phyloP scores from a whole-genome alignment of 1,140 invertebrate species.

The Eriocheir sinensis region DNA sequence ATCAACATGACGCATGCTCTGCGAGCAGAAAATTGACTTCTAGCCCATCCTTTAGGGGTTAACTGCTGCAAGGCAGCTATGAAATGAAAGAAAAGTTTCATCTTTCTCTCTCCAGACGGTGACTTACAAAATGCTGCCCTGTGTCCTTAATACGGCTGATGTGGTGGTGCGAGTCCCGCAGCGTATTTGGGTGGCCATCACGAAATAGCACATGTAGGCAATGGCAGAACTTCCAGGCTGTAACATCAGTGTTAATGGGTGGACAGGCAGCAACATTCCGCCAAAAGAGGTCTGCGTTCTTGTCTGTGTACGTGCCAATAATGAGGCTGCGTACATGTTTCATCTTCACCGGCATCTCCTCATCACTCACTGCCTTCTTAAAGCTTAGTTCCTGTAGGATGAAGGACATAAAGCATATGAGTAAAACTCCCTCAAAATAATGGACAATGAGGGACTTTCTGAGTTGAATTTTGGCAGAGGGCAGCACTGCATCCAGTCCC shows the following conservation, averaged over 20 bases:
- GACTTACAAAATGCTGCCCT: conserved; percentile 72
- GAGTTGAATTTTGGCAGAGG: no score
- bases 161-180: conserved; percentile 87
- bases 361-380: conserved; percentile 72
- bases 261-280: conserved; percentile 90
- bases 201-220: conserved; percentile 97
- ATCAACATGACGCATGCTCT: no score
- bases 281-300: conserved; percentile 95
- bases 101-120: not conserved
- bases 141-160: conserved; percentile 58
- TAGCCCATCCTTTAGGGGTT: no score
- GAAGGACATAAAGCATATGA: not conserved
- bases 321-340: conserved; percentile 94
- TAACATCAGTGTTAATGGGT: conserved; percentile 94
- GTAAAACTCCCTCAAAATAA: no score
- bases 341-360: conserved; percentile 95
- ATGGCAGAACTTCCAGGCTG: conserved; percentile 99
- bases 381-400: conserved; percentile 63
- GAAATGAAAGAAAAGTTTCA: not conserved
- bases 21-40: no score
- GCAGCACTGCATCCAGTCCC: no score
- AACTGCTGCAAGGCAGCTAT: not conserved
- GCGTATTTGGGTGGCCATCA: conserved; percentile 94
- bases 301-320: conserved; percentile 97
- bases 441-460: no score